Conservation (phyloP, 2,113 vertebrate genomes). For the Capra hircus region DNA sequence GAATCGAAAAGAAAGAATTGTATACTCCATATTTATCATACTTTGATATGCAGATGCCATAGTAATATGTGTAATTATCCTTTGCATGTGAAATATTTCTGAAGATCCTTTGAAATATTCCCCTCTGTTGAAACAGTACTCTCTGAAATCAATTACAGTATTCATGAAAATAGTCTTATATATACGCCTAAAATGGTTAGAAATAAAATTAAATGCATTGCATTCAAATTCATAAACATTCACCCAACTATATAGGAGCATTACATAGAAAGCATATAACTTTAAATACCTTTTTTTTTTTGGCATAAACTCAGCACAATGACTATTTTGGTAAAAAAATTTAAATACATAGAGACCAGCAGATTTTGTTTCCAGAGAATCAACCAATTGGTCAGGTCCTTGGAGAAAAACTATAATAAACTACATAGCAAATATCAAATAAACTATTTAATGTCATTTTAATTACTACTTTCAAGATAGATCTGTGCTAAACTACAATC, state of each 20-base stretch:
- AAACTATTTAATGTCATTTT: no score
- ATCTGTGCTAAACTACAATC: background rate
- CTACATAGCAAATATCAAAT: no score
- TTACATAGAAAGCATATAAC: background rate
- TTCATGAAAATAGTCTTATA: slow-evolving; percentile 18
- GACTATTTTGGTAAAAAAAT: background rate
- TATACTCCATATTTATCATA: background rate
- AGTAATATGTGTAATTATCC: background rate
- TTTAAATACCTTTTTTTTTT: background rate
- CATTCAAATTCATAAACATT: background rate
- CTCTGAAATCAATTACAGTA: background rate
- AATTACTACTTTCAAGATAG: background rate
- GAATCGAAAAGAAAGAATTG: background rate
- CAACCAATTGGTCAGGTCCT: background rate
- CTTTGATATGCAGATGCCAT: background rate
- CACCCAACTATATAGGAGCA: background rate
- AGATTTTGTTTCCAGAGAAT: background rate
- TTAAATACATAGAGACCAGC: background rate
- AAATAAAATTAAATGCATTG: slow-evolving; percentile 13
- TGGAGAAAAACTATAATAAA: background rate
- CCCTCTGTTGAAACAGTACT: background rate
- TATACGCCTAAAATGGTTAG: background rate
- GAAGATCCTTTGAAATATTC: slow-evolving; percentile 35
- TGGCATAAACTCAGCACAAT: background rate
- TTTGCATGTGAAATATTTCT: slow-evolving; percentile 27